These are phyloP conservation scores for Alviniconcha strummeri DNA, from an alignment of 2,888 invertebrate species.

Conservation along the genomic window DNA sequence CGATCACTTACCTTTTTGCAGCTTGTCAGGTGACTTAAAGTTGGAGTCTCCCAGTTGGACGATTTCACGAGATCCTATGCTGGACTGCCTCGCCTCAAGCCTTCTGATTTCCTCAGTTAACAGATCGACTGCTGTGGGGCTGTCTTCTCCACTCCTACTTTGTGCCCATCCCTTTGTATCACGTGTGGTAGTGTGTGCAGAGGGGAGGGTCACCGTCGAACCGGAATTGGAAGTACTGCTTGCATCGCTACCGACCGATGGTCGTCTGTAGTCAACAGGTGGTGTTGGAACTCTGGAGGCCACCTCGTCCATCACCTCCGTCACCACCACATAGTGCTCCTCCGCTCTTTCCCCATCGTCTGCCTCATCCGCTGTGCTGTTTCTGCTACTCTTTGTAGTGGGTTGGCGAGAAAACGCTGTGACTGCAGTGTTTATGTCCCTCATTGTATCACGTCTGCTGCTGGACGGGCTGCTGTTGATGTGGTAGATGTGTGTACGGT, in stretches of 20 bases:
- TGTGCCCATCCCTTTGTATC: neutral
- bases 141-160: neutral
- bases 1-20: neutral
- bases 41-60: constrained; percentile 15
- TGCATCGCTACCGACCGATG: neutral
- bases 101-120: constrained; percentile 35
- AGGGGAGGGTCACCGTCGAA: neutral
- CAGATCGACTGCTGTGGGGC: constrained; percentile 6
- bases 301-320: constrained; percentile 29
- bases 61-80: constrained; percentile 38
- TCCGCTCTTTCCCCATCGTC: neutral
- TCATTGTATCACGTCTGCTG: too few relatives aligned
- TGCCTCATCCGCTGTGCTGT: too few relatives aligned
- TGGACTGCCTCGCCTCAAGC: constrained; percentile 37
- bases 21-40: neutral
- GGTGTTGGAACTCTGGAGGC: constrained; percentile 8
- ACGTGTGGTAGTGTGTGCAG: neutral
- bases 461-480: constrained; percentile 19
- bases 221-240: constrained; percentile 7
- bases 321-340: constrained; percentile 23
- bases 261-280: neutral
- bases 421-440: too few relatives aligned
- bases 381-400: too few relatives aligned
- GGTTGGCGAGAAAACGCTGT: too few relatives aligned
- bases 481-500: constrained; percentile 27